phyloP scores from a whole-genome alignment of 1,140 invertebrate species.

The Penaeus chinensis region DNA sequence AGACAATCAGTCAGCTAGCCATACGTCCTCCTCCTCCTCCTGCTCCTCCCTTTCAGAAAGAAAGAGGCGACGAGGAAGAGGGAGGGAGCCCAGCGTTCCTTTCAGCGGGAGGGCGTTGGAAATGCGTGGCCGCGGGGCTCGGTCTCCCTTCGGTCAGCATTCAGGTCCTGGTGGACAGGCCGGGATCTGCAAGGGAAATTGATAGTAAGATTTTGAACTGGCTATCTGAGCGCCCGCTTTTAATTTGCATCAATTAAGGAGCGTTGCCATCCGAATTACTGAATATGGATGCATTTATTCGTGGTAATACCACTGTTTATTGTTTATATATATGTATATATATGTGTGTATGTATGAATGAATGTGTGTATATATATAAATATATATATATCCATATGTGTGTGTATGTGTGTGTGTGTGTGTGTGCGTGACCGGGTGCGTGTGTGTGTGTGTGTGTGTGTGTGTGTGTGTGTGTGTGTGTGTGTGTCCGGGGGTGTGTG shows the following conservation, averaged over 20 bases:
- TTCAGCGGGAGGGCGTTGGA: too few species aligned
- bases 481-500: neutral
- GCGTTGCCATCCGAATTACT: slow-evolving; percentile 16
- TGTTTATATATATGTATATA: too few species aligned
- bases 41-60: neutral
- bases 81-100: too few species aligned
- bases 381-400: slow-evolving; percentile 14
- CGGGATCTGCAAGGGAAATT: slow-evolving; percentile 40
- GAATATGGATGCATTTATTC: too few species aligned
- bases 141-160: neutral
- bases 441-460: neutral
- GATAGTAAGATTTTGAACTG: slow-evolving; percentile 45
- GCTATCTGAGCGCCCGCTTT: slow-evolving; percentile 28
- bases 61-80: too few species aligned
- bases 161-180: slow-evolving; percentile 15
- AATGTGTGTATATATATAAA: neutral
- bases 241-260: slow-evolving; percentile 38
- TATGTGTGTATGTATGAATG: too few species aligned
- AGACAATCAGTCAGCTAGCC: neutral
- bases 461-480: neutral
- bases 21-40: neutral
- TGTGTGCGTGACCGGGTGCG: neutral
- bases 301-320: too few species aligned
- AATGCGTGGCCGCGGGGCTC: too few species aligned
- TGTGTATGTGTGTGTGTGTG: neutral